Percentiles rank a stretch among this genome's conserved stretches.
Evolutionary conservation across 1,140 invertebrate genomes (phyloP).

Genomic region (Aphidius gifuensis): DNA sequence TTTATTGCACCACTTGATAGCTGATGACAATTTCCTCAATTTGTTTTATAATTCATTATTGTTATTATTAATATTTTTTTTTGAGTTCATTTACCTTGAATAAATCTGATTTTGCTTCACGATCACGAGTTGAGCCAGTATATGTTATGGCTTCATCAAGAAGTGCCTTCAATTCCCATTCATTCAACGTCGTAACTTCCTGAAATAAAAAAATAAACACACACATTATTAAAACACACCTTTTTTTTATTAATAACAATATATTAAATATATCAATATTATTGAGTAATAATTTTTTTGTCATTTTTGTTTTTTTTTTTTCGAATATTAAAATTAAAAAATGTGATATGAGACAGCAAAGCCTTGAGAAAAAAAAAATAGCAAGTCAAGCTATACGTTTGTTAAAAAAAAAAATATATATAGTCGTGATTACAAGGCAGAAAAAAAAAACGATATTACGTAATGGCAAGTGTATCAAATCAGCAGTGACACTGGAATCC

Average conservation of each 20-base stretch:
- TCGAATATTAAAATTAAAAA: too few species aligned
- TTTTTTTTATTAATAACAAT: not conserved
- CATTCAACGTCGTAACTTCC: conserved; percentile 65
- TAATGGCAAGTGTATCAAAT: conserved; percentile 11
- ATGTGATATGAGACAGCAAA: too few species aligned
- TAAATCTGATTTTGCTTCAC: conserved; percentile 71
- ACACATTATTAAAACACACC: conserved; percentile 1
- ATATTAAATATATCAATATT: not conserved
- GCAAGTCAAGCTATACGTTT: not conserved
- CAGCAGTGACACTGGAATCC: conserved; percentile 13
- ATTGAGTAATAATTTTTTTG: not conserved
- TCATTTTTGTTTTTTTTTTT: not conserved
- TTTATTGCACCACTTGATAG: not conserved
- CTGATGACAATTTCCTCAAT: not conserved
- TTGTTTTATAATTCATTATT: not conserved
- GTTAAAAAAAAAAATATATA: conserved; percentile 9
- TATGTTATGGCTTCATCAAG: conserved; percentile 75
- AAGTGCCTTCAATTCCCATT: conserved; percentile 66
- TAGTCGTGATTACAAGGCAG: conserved; percentile 27
- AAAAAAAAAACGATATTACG: conserved; percentile 24
- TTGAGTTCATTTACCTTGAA: conserved; percentile 62
- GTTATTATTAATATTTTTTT: not conserved
- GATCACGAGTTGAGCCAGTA: conserved; percentile 69
- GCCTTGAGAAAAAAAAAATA: conserved; percentile 2
- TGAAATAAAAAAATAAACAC: conserved; percentile 37